A percentile compares a stretch with the other conserved stretches of the same genome.
Conservation (phyloP, 2,113 vertebrate species). For the Sorex fumeus region DNA sequence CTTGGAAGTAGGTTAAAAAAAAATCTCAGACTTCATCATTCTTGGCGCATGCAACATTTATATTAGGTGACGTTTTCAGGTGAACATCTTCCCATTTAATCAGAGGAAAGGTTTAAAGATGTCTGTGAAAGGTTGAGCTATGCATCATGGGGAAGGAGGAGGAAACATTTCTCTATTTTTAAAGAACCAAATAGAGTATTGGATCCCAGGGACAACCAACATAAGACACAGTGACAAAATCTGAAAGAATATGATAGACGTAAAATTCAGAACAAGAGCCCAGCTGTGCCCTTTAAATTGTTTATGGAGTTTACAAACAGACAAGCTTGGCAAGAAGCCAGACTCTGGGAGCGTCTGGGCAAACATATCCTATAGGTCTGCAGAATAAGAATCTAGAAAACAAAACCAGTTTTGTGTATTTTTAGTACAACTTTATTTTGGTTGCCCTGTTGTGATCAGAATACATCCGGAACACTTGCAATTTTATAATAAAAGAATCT, state of each 20-base stretch:
- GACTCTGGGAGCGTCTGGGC: neutral
- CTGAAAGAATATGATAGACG: conserved; percentile 3
- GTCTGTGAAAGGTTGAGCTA: conserved; percentile 45
- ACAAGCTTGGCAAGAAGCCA: neutral
- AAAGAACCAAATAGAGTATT: conserved; percentile 5
- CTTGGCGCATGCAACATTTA: conserved; percentile 74
- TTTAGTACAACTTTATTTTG: neutral
- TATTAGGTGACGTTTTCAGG: conserved; percentile 60
- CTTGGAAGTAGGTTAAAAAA: conserved; percentile 60
- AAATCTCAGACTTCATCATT: conserved; percentile 49
- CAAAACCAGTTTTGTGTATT: neutral
- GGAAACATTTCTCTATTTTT: neutral
- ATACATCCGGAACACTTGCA: neutral
- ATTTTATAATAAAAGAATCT: neutral
- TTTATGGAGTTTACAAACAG: neutral
- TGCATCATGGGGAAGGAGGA: neutral
- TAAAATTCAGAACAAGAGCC: conserved; percentile 31
- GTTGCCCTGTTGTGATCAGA: neutral
- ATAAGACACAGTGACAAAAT: neutral
- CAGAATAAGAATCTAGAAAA: neutral
- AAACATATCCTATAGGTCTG: neutral
- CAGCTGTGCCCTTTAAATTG: neutral
- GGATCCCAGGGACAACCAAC: neutral
- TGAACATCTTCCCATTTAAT: conserved; percentile 49
- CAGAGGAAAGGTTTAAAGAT: conserved; percentile 59